Evolutionary conservation across 2,888 invertebrate genomes (phyloP), one percentile per base, ranked within the genome.

Genomic region (Melanostoma mellinum): DNA sequence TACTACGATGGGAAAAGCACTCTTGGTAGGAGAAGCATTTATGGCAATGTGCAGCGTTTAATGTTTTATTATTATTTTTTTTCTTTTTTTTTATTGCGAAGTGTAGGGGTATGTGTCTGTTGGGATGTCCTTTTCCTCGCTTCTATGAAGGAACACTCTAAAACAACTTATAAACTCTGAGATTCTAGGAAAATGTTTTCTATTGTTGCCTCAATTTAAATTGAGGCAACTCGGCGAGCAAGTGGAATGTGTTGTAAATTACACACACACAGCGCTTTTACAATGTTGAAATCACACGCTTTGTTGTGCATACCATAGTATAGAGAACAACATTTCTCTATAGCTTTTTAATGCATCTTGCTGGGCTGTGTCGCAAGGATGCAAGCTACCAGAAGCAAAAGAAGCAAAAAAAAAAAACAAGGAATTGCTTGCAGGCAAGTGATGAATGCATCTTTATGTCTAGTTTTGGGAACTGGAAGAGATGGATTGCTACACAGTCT

Each of bases 21-120:
- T 79, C 74, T 35, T 20, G 20, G 20, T 20, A 20, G 20, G 61
- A 63, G 79, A 71, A 75, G 84, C 79, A 79, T 84, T 84, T 79
- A 84, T 74, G 84, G 74, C 79, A 79, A 79, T 84, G 79, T 84
- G 84, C 84, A 79, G 58, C 84, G 65, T 79, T 84, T 78, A 84
- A 61, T 71, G 71, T 75, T 69, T 48, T 56, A 36, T 65, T 68
- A 36, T 61, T 56, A 40, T 61, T 74, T 46, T 69, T 74, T 30
- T 61, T 46, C 63, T 61, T 35, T 68, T 61, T 36, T 68, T 68
- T 44, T 56, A 42, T 38, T 6, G 32, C 6, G 30, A 58, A 8
- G 50, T 68, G 6, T 56, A 44, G 42, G 48, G 61, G 35, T 50
- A 6, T 33, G 4, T 53, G 63, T 60, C 6, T 48, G n/a, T 33